Conservation (phyloP, 2,888 invertebrate genomes). For the Pyrrhosoma nymphula region DNA sequence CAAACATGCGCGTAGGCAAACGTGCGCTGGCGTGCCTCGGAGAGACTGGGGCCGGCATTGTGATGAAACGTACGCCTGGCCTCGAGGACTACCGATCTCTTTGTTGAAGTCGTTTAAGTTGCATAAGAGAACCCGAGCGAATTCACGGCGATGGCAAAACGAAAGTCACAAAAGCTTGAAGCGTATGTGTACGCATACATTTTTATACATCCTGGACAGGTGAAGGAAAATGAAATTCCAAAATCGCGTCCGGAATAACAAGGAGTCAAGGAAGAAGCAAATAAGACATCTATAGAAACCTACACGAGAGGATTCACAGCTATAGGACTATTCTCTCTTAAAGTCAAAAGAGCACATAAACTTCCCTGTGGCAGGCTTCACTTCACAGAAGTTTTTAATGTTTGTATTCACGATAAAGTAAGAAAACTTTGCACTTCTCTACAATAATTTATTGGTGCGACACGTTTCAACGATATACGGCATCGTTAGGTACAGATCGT, state of each 20-base stretch:
- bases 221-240: not conserved
- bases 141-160: not conserved
- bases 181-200: not conserved
- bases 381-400: too few relatives aligned
- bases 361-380: too few relatives aligned
- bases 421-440: too few relatives aligned
- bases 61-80: not conserved
- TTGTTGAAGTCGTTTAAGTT: not conserved
- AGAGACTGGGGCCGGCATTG: not conserved
- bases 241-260: not conserved
- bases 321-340: too few relatives aligned
- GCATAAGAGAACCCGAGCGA: not conserved
- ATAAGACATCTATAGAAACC: not conserved
- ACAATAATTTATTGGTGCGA: too few relatives aligned
- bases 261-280: not conserved
- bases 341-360: too few relatives aligned
- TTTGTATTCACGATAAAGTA: too few relatives aligned
- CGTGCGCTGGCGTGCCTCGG: not conserved
- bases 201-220: not conserved
- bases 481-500: too few relatives aligned
- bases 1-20: not conserved
- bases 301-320: not conserved
- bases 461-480: too few relatives aligned
- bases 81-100: not conserved
- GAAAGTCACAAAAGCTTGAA: not conserved